Conservation (phyloP, 2,113 vertebrate species). For the Onychostoma macrolepis region DNA sequence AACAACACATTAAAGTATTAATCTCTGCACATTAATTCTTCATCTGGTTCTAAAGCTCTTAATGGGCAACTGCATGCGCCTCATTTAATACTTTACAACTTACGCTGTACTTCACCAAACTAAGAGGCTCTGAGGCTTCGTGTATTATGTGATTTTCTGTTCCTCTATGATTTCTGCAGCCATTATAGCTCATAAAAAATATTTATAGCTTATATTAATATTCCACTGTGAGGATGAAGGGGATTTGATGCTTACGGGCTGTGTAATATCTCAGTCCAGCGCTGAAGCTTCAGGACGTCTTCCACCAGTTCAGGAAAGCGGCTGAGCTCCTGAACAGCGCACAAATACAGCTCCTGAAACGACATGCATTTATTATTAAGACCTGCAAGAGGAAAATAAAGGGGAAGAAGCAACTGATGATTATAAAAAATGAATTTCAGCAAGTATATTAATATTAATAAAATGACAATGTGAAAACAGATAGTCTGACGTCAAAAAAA, state of each 20-base stretch:
- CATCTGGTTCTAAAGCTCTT: constrained; percentile 33
- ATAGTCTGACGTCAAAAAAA: not conserved
- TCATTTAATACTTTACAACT: constrained; percentile 38
- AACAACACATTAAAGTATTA: constrained; percentile 44
- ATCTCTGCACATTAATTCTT: constrained; percentile 33
- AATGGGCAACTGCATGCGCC: constrained; percentile 14
- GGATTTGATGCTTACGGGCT: constrained; percentile 66
- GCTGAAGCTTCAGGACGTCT: constrained; percentile 88
- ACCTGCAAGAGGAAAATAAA: not conserved
- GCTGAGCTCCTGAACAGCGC: constrained; percentile 86
- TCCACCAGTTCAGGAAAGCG: constrained; percentile 88
- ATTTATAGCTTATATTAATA: not conserved
- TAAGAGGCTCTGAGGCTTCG: not conserved
- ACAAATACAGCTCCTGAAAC: constrained; percentile 85
- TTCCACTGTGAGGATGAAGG: not conserved
- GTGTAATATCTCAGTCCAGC: constrained; percentile 79
- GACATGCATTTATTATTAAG: not conserved
- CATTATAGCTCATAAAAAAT: constrained; percentile 1
- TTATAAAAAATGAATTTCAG: not conserved
- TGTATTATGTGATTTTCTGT: not conserved
- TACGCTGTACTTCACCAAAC: constrained; percentile 9
- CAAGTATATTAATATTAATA: too few species aligned
- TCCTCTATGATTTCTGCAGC: not conserved
- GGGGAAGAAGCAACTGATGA: not conserved
- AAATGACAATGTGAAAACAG: not conserved